These are phyloP conservation scores for Drosophila suzukii DNA, from an alignment of 1,140 invertebrate species.

Conservation along the genomic window DNA sequence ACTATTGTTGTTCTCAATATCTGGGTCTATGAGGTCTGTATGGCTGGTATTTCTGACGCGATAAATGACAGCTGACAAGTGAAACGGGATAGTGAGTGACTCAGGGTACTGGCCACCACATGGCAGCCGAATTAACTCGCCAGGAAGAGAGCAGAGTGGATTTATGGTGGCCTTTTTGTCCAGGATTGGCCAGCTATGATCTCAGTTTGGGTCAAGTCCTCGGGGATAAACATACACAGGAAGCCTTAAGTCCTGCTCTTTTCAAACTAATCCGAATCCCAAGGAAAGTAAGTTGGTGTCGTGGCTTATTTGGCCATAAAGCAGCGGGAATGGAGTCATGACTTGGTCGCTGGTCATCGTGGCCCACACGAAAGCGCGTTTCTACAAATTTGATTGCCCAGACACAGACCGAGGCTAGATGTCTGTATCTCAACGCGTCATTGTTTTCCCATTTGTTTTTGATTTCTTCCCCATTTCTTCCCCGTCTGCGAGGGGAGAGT, in stretches of 20 bases:
- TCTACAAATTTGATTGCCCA: constrained; percentile 60
- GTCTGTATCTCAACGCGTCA: constrained; percentile 44
- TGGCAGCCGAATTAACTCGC: background rate
- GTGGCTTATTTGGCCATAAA: background rate
- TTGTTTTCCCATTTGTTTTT: constrained; percentile 63
- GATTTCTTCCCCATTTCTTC: constrained; percentile 15
- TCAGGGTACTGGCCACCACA: constrained; percentile 11
- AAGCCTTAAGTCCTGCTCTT: background rate
- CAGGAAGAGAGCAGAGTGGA: background rate
- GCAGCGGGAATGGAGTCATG: background rate
- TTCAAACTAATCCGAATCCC: background rate
- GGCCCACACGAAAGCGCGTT: constrained; percentile 61
- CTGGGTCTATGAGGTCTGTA: constrained; percentile 9
- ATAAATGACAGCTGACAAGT: constrained; percentile 53
- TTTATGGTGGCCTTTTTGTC: too few species aligned
- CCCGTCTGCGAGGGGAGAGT: constrained; percentile 13
- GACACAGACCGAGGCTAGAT: constrained; percentile 1
- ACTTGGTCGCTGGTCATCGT: constrained; percentile 19
- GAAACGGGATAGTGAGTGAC: constrained; percentile 23
- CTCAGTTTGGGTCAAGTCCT: constrained; percentile 26
- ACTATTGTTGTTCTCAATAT: background rate
- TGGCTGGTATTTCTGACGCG: constrained; percentile 25
- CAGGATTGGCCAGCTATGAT: background rate
- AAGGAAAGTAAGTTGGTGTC: constrained; percentile 42
- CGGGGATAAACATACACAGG: constrained; percentile 4